Conservation (phyloP, 2,113 vertebrate genomes). For the Bubalus kerabau region DNA sequence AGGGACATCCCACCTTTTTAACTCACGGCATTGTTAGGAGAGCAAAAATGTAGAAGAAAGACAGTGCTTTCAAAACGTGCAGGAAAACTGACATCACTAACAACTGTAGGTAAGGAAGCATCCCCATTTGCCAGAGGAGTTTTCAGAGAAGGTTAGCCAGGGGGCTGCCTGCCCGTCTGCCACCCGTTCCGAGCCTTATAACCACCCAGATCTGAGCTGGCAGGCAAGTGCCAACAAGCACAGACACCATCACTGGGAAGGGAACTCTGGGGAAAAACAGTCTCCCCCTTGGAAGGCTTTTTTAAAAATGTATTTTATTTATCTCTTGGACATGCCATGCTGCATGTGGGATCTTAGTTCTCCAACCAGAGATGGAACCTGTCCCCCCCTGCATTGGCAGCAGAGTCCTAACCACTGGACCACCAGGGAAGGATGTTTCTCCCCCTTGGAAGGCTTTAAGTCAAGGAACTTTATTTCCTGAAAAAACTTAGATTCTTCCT, state of each 20-base stretch:
- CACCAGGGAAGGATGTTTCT: neutral
- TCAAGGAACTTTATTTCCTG: neutral
- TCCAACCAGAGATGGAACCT: neutral
- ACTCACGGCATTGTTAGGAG: neutral
- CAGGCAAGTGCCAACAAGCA: neutral
- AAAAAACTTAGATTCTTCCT: neutral
- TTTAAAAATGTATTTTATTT: neutral
- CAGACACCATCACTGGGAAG: neutral
- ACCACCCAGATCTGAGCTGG: neutral
- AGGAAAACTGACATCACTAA: neutral
- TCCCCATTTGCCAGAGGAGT: neutral
- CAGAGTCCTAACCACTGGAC: neutral
- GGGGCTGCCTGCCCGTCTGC: neutral
- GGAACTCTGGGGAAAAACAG: rapidly evolving
- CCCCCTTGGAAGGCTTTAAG: neutral
- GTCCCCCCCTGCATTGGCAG: neutral
- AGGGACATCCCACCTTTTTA: neutral
- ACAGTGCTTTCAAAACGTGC: neutral
- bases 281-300: neutral
- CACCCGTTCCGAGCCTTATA: rapidly evolving
- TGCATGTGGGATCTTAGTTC: neutral
- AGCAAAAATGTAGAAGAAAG: neutral
- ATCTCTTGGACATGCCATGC: neutral
- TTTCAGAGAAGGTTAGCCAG: neutral
- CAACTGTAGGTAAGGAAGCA: neutral